These are phyloP conservation scores for Semaprochilodus insignis DNA, from an alignment of 2,797 vertebrate genomes.

Conservation along the genomic window DNA sequence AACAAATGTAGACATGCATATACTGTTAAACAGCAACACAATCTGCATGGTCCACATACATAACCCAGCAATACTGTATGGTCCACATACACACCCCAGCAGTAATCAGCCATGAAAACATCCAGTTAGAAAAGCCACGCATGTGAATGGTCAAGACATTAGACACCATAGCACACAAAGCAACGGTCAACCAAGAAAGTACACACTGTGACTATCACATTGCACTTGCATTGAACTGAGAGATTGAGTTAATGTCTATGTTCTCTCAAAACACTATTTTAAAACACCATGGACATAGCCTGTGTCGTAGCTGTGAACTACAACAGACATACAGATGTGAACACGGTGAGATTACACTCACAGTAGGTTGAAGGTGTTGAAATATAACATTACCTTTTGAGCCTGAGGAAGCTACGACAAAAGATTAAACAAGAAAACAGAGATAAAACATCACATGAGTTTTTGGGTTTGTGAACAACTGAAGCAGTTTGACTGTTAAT, in stretches of 20 bases:
- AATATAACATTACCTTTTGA: constrained; percentile 93
- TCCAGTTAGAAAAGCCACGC: constrained; percentile 12
- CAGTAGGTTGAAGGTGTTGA: constrained; percentile 61
- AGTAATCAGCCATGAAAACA: not conserved
- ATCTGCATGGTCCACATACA: not conserved
- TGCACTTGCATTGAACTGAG: not conserved
- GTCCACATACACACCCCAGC: not conserved
- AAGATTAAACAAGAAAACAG: constrained; percentile 66
- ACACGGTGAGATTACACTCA: constrained; percentile 26
- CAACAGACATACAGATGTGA: constrained; percentile 22
- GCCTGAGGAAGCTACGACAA: constrained; percentile 95
- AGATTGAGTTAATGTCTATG: constrained; percentile 15
- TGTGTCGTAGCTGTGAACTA: not conserved
- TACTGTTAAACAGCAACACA: not conserved
- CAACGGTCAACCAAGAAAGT: constrained; percentile 1
- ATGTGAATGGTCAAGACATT: constrained; percentile 16
- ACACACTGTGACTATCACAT: constrained; percentile 10
- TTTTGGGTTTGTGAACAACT: not conserved
- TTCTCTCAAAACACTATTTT: constrained; percentile 4
- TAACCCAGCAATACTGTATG: not conserved
- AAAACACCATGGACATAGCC: constrained; percentile 4
- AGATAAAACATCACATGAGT: constrained; percentile 17
- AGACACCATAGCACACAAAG: not conserved
- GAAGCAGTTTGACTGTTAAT: not conserved
- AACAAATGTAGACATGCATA: constrained; percentile 33